Percentiles rank a stretch among this genome's conserved stretches.
phyloP scores from a whole-genome alignment of 2,797 vertebrate species.

The Melanitta fusca region DNA sequence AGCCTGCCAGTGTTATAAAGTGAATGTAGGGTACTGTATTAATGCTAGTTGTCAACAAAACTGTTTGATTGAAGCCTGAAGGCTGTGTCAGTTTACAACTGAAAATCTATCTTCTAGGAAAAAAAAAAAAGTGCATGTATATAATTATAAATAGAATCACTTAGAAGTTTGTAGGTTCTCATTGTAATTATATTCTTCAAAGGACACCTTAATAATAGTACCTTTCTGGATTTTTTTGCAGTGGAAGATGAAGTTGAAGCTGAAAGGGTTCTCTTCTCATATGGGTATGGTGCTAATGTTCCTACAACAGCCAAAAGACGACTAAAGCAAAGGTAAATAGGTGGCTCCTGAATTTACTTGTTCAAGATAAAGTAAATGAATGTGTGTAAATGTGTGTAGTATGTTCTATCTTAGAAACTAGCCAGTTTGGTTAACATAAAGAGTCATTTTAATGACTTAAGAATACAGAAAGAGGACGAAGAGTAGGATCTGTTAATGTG shows the following conservation, averaged over 20 bases:
- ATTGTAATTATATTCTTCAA: constrained; percentile 11
- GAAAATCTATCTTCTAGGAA: not conserved
- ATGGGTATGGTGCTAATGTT: constrained; percentile 96
- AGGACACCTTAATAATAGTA: not conserved
- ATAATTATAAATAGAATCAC: not conserved
- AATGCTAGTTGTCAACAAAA: not conserved
- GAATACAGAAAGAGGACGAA: not conserved
- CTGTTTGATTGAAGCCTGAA: not conserved
- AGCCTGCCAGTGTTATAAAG: not conserved
- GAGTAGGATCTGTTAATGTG: not conserved
- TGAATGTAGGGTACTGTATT: not conserved
- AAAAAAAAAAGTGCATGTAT: not conserved
- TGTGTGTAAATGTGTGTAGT: not conserved
- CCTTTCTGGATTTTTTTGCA: constrained; percentile 69
- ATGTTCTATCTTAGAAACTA: constrained; percentile 33
- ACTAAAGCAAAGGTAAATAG: constrained; percentile 92
- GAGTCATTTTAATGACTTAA: constrained; percentile 7
- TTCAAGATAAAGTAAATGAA: not conserved
- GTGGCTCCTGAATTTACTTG: constrained; percentile 2
- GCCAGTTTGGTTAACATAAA: not conserved
- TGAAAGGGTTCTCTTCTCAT: constrained; percentile 95
- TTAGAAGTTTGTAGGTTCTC: not conserved
- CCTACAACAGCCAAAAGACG: constrained; percentile 95
- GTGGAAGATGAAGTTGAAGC: constrained; percentile 95
- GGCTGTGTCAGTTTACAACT: not conserved